Percentiles rank a stretch among this genome's conserved stretches.
Evolutionary conservation across 2,797 vertebrate genomes (phyloP).

Genomic region (Anniella stebbinsi): DNA sequence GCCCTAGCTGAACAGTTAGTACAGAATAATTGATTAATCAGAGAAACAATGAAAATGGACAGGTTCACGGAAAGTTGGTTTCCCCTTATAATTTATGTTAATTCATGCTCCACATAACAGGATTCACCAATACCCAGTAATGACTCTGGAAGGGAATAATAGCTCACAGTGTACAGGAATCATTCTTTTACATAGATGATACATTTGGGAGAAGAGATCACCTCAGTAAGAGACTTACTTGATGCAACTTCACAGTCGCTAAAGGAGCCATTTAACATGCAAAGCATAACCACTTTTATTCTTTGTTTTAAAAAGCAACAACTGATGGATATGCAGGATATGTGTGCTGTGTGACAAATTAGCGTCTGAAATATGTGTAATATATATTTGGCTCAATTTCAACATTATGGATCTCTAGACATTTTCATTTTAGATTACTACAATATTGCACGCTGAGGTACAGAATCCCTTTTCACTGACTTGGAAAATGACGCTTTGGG

Average conservation of each 20-base stretch:
- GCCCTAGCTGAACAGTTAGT: neutral
- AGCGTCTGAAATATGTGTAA: neutral
- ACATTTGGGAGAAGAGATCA: neutral
- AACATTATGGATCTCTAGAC: neutral
- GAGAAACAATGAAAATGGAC: neutral
- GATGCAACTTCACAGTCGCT: neutral
- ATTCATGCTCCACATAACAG: neutral
- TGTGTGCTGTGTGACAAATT: neutral
- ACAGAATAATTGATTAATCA: constrained; percentile 7
- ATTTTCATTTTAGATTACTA: neutral
- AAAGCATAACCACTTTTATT: neutral
- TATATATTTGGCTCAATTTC: constrained; percentile 4
- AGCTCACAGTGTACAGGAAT: neutral
- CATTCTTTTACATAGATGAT: neutral
- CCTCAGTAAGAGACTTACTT: neutral
- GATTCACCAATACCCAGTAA: neutral
- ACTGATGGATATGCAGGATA: neutral
- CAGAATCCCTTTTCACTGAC: neutral
- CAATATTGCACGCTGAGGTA: neutral
- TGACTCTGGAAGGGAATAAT: neutral
- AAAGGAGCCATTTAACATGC: neutral
- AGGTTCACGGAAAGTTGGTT: neutral
- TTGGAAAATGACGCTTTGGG: neutral
- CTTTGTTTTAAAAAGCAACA: neutral
- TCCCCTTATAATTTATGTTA: neutral